Conservation (phyloP, 2,113 vertebrate genomes). For the Loxodonta africana region DNA sequence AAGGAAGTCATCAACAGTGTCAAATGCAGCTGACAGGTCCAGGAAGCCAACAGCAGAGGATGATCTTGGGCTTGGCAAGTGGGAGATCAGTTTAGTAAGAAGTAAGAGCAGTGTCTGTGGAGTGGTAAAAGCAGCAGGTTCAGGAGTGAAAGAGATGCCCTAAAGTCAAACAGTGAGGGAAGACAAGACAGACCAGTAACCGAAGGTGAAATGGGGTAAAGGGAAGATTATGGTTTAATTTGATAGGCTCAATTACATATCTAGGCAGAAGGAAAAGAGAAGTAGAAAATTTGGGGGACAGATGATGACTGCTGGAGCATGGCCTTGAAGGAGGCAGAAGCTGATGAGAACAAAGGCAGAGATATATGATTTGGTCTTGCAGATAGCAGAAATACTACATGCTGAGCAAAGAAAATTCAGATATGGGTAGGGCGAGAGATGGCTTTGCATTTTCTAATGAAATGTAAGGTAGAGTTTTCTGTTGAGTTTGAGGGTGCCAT, state of each 20-base stretch:
- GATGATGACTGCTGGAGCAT: neutral
- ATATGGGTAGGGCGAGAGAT: no score
- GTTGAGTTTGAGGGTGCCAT: neutral
- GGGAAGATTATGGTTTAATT: neutral
- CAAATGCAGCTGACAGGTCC: neutral
- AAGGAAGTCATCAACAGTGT: neutral
- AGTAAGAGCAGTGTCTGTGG: no score
- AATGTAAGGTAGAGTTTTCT: neutral
- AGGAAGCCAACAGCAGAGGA: neutral
- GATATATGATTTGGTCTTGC: neutral
- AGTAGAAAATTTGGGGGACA: neutral
- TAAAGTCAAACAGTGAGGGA: neutral
- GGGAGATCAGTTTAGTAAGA: neutral
- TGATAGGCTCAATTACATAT: neutral
- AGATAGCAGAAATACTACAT: neutral
- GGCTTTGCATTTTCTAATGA: neutral
- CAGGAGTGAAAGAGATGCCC: neutral
- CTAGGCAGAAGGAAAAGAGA: neutral
- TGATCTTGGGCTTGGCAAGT: neutral
- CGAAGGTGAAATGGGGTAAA: neutral
- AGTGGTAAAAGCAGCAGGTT: neutral
- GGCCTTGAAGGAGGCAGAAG: neutral
- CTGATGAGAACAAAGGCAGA: neutral
- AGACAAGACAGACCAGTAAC: neutral
- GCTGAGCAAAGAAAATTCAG: neutral